phyloP scores from a whole-genome alignment of 2,113 vertebrate genomes.

The Petrocephalus microphthalmus region DNA sequence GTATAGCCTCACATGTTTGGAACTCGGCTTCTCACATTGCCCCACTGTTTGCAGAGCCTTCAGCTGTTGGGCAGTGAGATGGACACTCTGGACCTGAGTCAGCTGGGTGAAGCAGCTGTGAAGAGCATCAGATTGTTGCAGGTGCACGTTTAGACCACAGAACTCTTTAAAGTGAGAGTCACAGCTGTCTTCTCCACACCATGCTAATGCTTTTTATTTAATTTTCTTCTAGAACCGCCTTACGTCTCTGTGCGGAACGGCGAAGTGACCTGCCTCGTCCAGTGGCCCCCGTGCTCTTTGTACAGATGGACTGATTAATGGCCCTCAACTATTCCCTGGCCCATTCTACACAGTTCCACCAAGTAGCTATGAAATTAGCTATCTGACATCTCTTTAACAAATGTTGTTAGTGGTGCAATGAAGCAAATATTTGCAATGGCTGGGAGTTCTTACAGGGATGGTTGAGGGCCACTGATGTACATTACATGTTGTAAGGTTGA shows the following conservation, averaged over 20 bases:
- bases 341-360: not conserved
- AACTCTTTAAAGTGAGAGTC: not conserved
- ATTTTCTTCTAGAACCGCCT: slow-evolving; percentile 50
- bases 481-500: not conserved
- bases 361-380: not conserved
- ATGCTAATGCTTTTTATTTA: not conserved
- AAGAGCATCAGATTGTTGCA: slow-evolving; percentile 56
- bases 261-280: slow-evolving; percentile 23
- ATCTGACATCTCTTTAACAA: not conserved
- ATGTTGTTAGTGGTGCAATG: not conserved
- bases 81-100: slow-evolving; percentile 56
- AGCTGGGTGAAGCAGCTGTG: slow-evolving; percentile 50
- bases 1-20: not conserved
- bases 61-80: slow-evolving; percentile 67
- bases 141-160: slow-evolving; percentile 37
- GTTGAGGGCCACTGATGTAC: not conserved
- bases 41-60: slow-evolving; percentile 46
- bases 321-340: not conserved
- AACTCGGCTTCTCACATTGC: not conserved
- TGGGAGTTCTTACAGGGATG: too few relatives aligned
- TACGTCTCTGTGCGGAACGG: slow-evolving; percentile 47
- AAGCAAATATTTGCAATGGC: not conserved
- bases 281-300: not conserved
- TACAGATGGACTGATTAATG: not conserved
- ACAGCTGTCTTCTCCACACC: not conserved